A percentile compares a stretch with the other conserved stretches of the same genome.
These are phyloP conservation scores for Pristis pectinata DNA, from an alignment of 2,797 vertebrate species.

Conservation along the genomic window DNA sequence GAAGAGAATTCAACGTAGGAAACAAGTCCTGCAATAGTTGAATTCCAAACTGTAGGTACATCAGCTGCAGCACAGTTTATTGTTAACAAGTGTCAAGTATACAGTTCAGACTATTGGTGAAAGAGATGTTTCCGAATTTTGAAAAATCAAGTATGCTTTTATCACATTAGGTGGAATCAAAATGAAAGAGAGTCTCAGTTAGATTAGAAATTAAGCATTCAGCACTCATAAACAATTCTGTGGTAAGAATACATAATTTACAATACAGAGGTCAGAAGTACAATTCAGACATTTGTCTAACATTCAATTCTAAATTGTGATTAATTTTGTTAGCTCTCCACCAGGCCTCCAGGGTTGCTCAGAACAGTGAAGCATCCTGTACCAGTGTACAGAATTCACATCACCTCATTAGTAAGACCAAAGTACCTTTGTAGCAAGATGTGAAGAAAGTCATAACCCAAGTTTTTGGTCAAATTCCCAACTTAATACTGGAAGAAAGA, in stretches of 20 bases:
- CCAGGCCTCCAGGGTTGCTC: background rate
- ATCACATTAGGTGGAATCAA: background rate
- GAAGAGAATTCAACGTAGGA: background rate
- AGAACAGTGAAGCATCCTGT: too few relatives aligned
- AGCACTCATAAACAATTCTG: too few relatives aligned
- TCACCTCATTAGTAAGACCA: background rate
- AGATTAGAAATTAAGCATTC: background rate
- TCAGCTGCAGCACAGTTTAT: slow-evolving; percentile 33
- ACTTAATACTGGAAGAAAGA: background rate
- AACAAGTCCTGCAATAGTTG: background rate
- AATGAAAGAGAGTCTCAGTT: background rate
- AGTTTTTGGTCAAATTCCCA: too few relatives aligned
- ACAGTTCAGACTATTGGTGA: slow-evolving; percentile 40
- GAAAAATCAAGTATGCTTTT: background rate
- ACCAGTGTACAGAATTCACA: background rate
- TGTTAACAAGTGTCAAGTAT: slow-evolving; percentile 43
- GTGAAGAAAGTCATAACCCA: background rate
- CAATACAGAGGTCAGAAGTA: background rate
- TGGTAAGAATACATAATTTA: background rate
- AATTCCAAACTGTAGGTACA: slow-evolving; percentile 18
- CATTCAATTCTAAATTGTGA: background rate
- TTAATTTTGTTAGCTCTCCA: background rate
- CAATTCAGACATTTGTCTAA: background rate
- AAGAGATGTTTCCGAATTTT: background rate
- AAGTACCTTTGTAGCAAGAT: background rate